Evolutionary conservation across 2,797 vertebrate genomes (phyloP).

Genomic region (Pantherophis alleghaniensis): DNA sequence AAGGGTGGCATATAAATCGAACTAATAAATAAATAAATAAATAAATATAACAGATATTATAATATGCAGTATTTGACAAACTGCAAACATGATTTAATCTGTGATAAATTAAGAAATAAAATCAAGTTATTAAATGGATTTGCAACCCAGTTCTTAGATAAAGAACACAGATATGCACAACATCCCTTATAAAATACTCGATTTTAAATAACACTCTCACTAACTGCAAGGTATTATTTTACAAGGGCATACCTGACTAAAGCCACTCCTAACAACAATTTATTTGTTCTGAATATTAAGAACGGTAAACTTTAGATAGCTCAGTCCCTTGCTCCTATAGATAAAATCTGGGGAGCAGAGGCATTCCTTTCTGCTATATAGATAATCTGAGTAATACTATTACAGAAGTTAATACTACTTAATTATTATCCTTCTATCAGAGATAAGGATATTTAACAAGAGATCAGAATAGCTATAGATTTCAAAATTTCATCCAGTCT

Average conservation of each 20-base stretch:
- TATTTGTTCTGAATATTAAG: neutral
- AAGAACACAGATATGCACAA: neutral
- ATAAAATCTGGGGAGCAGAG: neutral
- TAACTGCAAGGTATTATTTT: neutral
- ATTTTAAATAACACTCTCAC: neutral
- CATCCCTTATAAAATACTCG: neutral
- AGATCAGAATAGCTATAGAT: neutral
- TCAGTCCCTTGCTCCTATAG: neutral
- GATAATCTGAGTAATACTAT: neutral
- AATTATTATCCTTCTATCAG: neutral
- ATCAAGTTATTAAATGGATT: neutral
- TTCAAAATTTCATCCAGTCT: neutral
- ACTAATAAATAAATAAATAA: too few species aligned
- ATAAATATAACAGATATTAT: neutral
- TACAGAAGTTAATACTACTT: neutral
- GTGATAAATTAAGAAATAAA: neutral
- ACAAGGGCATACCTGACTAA: neutral
- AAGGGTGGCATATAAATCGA: too few species aligned
- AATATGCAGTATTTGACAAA: neutral
- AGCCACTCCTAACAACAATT: neutral
- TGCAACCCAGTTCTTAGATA: neutral
- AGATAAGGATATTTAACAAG: neutral
- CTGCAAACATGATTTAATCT: neutral
- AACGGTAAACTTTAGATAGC: neutral
- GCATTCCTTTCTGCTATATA: neutral